Percentiles rank a stretch among this genome's conserved stretches.
Conservation (phyloP, 2,888 invertebrate species). For the Busseola fusca region DNA sequence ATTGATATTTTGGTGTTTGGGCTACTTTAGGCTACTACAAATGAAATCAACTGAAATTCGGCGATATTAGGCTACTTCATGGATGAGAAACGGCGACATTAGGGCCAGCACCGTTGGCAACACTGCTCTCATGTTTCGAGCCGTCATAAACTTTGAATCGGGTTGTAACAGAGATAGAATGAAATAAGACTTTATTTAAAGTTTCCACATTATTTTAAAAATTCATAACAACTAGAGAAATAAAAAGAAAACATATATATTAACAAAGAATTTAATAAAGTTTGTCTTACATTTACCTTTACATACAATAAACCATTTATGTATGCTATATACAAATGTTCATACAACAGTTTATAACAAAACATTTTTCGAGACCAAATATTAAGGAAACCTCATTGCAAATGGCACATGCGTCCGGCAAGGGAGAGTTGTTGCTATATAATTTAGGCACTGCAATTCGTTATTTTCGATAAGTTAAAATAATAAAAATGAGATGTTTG, state of each 20-base stretch:
- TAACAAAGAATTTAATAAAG: constrained; percentile 88
- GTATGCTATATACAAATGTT: constrained; percentile 76
- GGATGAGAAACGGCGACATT: too few species aligned
- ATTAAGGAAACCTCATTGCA: constrained; percentile 25
- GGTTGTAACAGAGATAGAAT: background rate
- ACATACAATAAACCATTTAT: constrained; percentile 72
- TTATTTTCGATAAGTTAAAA: constrained; percentile 23
- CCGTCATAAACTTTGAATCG: background rate
- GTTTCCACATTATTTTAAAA: background rate
- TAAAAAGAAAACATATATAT: constrained; percentile 68
- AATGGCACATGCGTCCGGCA: constrained; percentile 51
- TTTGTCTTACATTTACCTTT: constrained; percentile 80
- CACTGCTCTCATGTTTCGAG: background rate
- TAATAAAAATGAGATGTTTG: constrained; percentile 25
- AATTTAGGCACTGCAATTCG: constrained; percentile 63
- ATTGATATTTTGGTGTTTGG: too few species aligned
- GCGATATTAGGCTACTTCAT: too few species aligned
- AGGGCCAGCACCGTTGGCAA: too few species aligned
- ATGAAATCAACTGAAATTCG: too few species aligned
- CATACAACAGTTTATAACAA: constrained; percentile 68
- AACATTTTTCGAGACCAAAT: constrained; percentile 56
- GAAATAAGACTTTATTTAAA: background rate
- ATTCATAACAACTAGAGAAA: constrained; percentile 23
- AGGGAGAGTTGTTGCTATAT: constrained; percentile 25
- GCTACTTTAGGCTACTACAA: too few species aligned